A percentile compares a stretch with the other conserved stretches of the same genome.
phyloP scores from a whole-genome alignment of 2,113 vertebrate genomes.

The Numenius arquata region DNA sequence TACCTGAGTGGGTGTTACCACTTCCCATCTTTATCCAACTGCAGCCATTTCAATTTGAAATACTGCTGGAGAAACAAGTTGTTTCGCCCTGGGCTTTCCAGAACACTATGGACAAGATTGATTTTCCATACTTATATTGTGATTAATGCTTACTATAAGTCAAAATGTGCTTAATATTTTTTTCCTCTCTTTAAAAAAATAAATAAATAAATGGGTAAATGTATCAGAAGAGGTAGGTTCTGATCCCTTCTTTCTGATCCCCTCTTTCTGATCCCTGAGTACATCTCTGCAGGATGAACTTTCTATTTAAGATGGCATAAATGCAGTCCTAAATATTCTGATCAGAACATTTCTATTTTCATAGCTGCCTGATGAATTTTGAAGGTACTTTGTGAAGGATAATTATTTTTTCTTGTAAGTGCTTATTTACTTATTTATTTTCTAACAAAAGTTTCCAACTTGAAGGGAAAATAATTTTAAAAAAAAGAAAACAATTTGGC shows the following conservation, averaged over 20 bases:
- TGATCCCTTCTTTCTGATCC: not conserved
- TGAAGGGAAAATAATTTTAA: not conserved
- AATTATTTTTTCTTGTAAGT: not conserved
- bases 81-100: not conserved
- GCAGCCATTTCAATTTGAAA: not conserved
- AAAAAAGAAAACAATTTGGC: not conserved
- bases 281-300: not conserved
- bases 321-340: not conserved
- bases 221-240: not conserved
- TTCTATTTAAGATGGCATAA: not conserved
- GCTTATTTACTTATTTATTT: not conserved
- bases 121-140: not conserved
- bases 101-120: not conserved
- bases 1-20: not conserved
- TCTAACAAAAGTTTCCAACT: not conserved
- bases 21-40: not conserved
- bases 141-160: not conserved
- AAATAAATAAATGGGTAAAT: not conserved
- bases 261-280: not conserved
- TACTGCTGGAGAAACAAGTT: not conserved
- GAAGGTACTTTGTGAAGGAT: not conserved
- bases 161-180: not conserved
- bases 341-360: not conserved
- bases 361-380: not conserved
- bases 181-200: not conserved